These are phyloP conservation scores for Netta rufina DNA, from an alignment of 2,797 vertebrate genomes.

Conservation along the genomic window DNA sequence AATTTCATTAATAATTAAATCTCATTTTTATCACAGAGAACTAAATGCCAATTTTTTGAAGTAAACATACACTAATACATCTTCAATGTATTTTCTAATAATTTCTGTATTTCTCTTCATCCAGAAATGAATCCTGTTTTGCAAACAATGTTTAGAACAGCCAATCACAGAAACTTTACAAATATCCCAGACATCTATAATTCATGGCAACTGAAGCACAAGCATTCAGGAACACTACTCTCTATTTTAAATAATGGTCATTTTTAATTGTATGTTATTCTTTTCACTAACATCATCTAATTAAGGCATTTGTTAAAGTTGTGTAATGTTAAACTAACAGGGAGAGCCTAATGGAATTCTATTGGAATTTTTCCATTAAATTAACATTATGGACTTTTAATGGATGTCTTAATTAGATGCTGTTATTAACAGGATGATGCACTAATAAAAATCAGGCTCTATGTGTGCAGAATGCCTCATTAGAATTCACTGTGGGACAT, in stretches of 20 bases:
- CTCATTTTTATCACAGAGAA: not conserved
- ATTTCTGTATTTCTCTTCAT: not conserved
- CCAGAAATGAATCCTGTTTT: not conserved
- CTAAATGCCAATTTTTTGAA: not conserved
- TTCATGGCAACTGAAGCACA: constrained; percentile 19
- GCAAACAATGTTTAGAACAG: not conserved
- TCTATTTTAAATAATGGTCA: constrained; percentile 41
- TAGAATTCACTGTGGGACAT: constrained; percentile 38
- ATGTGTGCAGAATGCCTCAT: constrained; percentile 33
- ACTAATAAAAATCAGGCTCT: constrained; percentile 68
- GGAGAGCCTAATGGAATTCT: constrained; percentile 48
- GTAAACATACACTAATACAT: not conserved
- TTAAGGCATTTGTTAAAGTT: constrained; percentile 70
- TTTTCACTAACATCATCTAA: constrained; percentile 55
- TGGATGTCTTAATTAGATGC: constrained; percentile 74
- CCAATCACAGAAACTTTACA: not conserved
- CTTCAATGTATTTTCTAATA: not conserved
- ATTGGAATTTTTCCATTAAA: constrained; percentile 69
- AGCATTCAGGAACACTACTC: not conserved
- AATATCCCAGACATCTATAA: not conserved
- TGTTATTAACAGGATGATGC: constrained; percentile 69
- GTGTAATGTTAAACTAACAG: constrained; percentile 69
- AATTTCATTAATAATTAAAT: not conserved
- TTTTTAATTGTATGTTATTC: constrained; percentile 51
- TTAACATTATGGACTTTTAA: constrained; percentile 75